Evolutionary conservation across 2,888 invertebrate genomes (phyloP), one percentile per base, ranked within the genome.

Genomic region (Halictus quadricinctus): DNA sequence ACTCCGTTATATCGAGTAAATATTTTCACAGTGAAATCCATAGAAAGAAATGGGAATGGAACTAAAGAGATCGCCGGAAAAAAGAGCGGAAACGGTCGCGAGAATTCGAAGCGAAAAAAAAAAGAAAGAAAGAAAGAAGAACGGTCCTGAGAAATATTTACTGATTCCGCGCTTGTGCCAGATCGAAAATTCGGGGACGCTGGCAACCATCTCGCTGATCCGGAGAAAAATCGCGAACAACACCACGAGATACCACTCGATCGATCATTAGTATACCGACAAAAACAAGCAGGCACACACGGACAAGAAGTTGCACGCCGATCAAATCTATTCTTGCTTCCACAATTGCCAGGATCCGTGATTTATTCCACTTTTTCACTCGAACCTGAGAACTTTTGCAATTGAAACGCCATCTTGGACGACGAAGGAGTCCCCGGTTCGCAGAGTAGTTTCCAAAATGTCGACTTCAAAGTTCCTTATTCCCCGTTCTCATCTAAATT

Each of bases 301-400:
- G 83, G 81, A 83, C 66, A 85, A 80, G 77, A 88, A 81, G 69
- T 64, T 60, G 72, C 87, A 82, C 79, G 50, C 83, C 88, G 87
- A 88, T 81, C 80, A 76, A 66, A 41, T 77, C 18, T 36, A 18
- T 64, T 80, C 46, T 66, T 29, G 41, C 25, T n/a, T 36, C 15
- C n/a, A 25, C 12, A 70, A 66, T 76, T 12, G 12, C 29, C 75
- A 76, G 60, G 8, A 36, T 8, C 18, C 0, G 36, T 36, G 66
- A 66, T 41, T 66, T 66, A 36, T 66, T 66, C 66, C 18, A 5
- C 36, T 29, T 66, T 66, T 36, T 36, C 36, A 66, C 36, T 66
- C 66, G 21, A 21, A 41, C 18, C 21, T 18, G 18, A 18, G 10
- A 36, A 21, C 66, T 66, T 36, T 8, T 18, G 36, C 66, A 36